Base-by-base conservation (phyloP, 2,113 vertebrate species). In the Lates calcarifer region DNA sequence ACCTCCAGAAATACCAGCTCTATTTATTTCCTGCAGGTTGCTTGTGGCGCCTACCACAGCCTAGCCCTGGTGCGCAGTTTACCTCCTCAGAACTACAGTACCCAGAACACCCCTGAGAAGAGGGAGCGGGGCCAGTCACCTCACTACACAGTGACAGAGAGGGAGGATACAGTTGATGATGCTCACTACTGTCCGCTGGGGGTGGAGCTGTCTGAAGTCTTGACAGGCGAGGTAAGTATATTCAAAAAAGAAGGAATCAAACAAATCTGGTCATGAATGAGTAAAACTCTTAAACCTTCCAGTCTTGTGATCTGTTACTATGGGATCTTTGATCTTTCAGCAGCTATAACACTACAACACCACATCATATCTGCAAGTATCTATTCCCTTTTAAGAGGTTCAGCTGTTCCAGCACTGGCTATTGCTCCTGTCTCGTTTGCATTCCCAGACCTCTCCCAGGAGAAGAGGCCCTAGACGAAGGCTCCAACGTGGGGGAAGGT, bases 151-250 rank as follows among this genome's bases (percentile, higher is more conserved):
- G 95, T 96, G 93, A 95, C 89, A 0, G 96, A 97, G 85, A 95
- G 95, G 83, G 96, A 97, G 65, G 97, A 98, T 20, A 94, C 96
- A 62, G 96, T 95, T 84, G 98, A 98, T 14, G 96, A 98, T 72
- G 95, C 95, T 77, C 97, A 99, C 73, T 99, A 98, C 84, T 99
- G 98, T 85, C 98, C 98, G 0, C 88, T 99, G 43, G 98, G 98
- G 2, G 95, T 99, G 77, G 96, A 96, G 5, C 91, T 99, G 41
- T 94, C 79, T 92, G 95, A 55, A 37, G 82, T 26, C 15, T 70
- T 71, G 47, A 64, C 76, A 43, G 47, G 47, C 0, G 87, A 93
- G 88, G 90, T 92, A 79, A 79, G 60, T 8, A 55, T 3, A 24
- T 14, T 4, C 5, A 13, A 24, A 24, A 1, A 62, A 53, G 6